phyloP scores from a whole-genome alignment of 2,888 invertebrate genomes.

The Tenthredo livida region DNA sequence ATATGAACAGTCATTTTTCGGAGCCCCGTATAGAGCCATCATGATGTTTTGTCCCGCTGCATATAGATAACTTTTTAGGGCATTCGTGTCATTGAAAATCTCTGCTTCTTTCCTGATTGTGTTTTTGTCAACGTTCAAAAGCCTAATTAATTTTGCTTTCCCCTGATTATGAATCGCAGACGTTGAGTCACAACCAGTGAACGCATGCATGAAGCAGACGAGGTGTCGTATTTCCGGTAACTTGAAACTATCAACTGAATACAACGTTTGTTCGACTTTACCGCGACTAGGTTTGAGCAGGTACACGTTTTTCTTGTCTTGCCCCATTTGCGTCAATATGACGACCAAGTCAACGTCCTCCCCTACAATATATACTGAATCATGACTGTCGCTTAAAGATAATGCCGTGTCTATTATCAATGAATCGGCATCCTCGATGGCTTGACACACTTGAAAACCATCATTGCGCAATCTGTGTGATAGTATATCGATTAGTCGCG shows the following conservation, averaged over 20 bases:
- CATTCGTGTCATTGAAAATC: slow-evolving; percentile 61
- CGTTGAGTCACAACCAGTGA: slow-evolving; percentile 62
- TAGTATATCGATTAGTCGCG: slow-evolving; percentile 66
- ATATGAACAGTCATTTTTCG: slow-evolving; percentile 59
- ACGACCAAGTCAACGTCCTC: slow-evolving; percentile 67
- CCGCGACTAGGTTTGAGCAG: slow-evolving; percentile 53
- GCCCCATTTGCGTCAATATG: slow-evolving; percentile 62
- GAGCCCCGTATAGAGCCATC: slow-evolving; percentile 64
- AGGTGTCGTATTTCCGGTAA: slow-evolving; percentile 62
- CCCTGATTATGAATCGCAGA: slow-evolving; percentile 61
- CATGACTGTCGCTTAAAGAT: slow-evolving; percentile 56
- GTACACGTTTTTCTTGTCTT: slow-evolving; percentile 62
- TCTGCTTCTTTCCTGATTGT: slow-evolving; percentile 55
- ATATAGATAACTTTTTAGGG: slow-evolving; percentile 60
- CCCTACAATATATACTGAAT: slow-evolving; percentile 65
- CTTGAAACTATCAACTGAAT: slow-evolving; percentile 63
- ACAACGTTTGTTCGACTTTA: slow-evolving; percentile 57
- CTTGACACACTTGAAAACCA: slow-evolving; percentile 69
- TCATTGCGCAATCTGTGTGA: slow-evolving; percentile 64
- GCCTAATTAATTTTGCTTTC: slow-evolving; percentile 62
- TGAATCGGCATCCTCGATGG: slow-evolving; percentile 63
- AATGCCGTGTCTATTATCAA: slow-evolving; percentile 66
- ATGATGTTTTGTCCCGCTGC: slow-evolving; percentile 66
- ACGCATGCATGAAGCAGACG: slow-evolving; percentile 57
- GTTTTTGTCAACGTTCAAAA: slow-evolving; percentile 53